Conservation (phyloP, 92 coral and sea anemone genomes). For the Parazoanthus darwini region DNA sequence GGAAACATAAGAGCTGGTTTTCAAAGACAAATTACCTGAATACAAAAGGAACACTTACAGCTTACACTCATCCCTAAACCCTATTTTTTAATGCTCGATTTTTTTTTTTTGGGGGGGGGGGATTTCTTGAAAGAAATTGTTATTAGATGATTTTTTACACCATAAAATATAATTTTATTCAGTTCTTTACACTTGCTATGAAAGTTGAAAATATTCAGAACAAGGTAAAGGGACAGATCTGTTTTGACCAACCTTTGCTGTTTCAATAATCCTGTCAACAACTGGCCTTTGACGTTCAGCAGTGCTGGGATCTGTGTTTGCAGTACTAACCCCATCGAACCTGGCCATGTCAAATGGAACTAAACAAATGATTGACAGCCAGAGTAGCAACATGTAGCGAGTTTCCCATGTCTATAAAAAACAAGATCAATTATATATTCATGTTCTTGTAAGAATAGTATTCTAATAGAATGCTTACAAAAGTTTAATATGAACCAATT, state of each 20-base stretch:
- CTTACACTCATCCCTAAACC: too few relatives aligned
- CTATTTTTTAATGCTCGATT: too few relatives aligned
- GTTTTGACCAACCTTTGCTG: slow-evolving; percentile 71
- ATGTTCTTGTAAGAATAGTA: background rate
- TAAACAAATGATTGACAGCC: slow-evolving; percentile 97
- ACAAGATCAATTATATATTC: background rate
- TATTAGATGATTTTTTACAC: too few relatives aligned
- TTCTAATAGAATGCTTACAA: too few relatives aligned
- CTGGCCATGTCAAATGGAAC: slow-evolving; percentile 98
- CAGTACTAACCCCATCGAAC: slow-evolving; percentile 75
- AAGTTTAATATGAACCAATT: too few relatives aligned
- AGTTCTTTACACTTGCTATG: too few relatives aligned
- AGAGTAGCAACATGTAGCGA: slow-evolving; percentile 81
- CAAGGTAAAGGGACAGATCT: background rate
- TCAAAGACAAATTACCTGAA: too few relatives aligned
- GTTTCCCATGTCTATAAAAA: slow-evolving; percentile 90
- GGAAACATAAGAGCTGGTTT: too few relatives aligned
- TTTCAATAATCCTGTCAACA: slow-evolving; percentile 86
- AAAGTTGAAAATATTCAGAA: background rate
- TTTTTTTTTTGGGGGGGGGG: too few relatives aligned
- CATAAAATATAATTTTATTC: background rate
- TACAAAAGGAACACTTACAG: too few relatives aligned
- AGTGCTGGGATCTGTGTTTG: slow-evolving; percentile 42
- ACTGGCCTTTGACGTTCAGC: slow-evolving; percentile 72
- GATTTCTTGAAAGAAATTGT: too few relatives aligned